Base-by-base conservation (phyloP, 2,797 vertebrate genomes). In the Karalla daura region DNA sequence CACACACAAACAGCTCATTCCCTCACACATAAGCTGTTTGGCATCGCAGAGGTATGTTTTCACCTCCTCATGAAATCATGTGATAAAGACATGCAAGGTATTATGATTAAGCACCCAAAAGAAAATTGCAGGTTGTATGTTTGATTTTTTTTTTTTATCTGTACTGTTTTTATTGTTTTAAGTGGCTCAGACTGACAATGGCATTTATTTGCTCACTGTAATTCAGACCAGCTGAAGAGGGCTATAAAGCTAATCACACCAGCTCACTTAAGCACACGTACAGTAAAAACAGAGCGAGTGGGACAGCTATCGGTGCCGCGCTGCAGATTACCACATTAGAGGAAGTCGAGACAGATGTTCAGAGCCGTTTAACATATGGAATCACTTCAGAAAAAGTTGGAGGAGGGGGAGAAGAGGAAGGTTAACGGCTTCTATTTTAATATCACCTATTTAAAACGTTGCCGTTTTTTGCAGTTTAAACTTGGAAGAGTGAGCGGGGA, bases 321-420 rank as follows among this genome's bases (percentile, higher is more conserved):
- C 52, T 24, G 49, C 5, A 2, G 27, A 74, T 73, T 20, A 75
- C 36, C 58, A 60, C 71, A 61, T 39, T 12, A 60, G 33, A 70
- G 47, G 53, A 69, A 58, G 60, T 62, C 36, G 15, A 58, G 27
- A 59, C 45, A 67, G 66, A 81, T 68, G 76, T 84, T 72, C 14
- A 54, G 46, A 60, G 1, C 32, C 44, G 40, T 56, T 60, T 64
- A 27, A 69, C 25, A 50, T 59, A 53, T 70, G 21, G 37, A 71
- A 58, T 49, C 11, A 3, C 15, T 60, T 81, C 32, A 18, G 28
- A 61, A 61, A 47, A 13, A 17, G 7, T 14, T 25, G 10, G 10
- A 21, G 4, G 9, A 5, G 13, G 36, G 10, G 24, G 3, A 25
- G 7, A 13, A 5, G 1, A 12, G 8, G 3, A 32, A 13, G 11